Percentiles rank a stretch among this genome's conserved stretches.
phyloP scores from a whole-genome alignment of 2,888 invertebrate species.

The Cerastis rubricosa region DNA sequence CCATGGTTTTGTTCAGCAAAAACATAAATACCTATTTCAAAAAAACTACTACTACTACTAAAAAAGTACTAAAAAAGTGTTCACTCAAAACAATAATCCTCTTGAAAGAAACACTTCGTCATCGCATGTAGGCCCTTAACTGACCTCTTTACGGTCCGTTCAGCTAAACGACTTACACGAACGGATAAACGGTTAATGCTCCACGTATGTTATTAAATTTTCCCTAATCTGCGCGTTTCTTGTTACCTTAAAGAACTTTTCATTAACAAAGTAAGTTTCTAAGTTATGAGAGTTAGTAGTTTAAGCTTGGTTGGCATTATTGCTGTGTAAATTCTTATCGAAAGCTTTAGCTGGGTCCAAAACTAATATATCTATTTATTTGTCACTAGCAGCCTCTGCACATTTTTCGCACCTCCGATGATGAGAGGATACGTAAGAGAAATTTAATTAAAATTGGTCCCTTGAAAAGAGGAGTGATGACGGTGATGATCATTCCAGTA shows the following conservation, averaged over 20 bases:
- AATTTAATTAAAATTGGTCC: too few relatives aligned
- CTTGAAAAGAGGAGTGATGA: background rate
- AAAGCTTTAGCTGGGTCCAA: background rate
- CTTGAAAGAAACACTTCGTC: slow-evolving; percentile 7
- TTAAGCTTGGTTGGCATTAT: slow-evolving; percentile 6
- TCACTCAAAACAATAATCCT: slow-evolving; percentile 7
- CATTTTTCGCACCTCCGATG: background rate
- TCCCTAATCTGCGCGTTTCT: background rate
- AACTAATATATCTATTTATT: background rate
- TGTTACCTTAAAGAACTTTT: background rate
- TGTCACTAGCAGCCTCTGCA: background rate
- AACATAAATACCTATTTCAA: slow-evolving; percentile 10
- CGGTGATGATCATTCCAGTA: slow-evolving; percentile 20
- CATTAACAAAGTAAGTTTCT: slow-evolving; percentile 1
- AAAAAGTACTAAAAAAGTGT: slow-evolving; percentile 1
- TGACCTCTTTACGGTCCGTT: slow-evolving; percentile 21
- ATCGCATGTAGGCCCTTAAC: slow-evolving; percentile 6
- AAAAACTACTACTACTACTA: too few relatives aligned
- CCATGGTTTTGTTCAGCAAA: slow-evolving; percentile 4
- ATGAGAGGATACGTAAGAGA: background rate
- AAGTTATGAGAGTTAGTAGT: slow-evolving; percentile 17
- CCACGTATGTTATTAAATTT: background rate
- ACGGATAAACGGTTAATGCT: slow-evolving; percentile 16
- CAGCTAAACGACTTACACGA: slow-evolving; percentile 11
- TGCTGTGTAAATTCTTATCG: background rate